Base-by-base conservation (phyloP, 2,888 invertebrate species). In the Erpobdella octoculata region DNA sequence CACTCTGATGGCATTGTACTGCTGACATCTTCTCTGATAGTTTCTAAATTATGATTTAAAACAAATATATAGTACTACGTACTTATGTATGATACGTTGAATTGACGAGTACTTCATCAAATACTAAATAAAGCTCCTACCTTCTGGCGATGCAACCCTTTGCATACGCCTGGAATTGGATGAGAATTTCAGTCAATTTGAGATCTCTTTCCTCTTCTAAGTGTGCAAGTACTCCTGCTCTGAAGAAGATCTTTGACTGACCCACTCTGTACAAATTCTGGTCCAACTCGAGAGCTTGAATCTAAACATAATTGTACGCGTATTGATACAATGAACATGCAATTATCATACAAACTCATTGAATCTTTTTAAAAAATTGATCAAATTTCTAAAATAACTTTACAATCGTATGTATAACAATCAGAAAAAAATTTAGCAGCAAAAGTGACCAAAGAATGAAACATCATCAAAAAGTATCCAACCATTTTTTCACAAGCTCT, bases 211-310 rank as follows among this genome's bases (percentile, higher is more conserved):
- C 97, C 84, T 99, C 98, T 86, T 99, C 98, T 71, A 99, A 86
- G 84, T 98, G 96, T 46, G 98, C 98, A 78, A 99, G 85, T 35
- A 99, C 98, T 78, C 98, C 98, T 12, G 68, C 68, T 76, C 98
- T 88, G 89, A 99, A 97, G 88, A 99, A 99, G 80, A 99, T 95
- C 86, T 99, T 99, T 69, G 96, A 96, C 85, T 98, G 97, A 69
- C 99, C 99, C 74, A 99, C 93, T 74, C 98, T 88, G 86, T 90
- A 99, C 72, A 98, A 86, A 84, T 97, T 97, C 65, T 91, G 90
- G 83, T 99, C 97, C 75, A 99, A 86, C 82, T 99, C 98, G 77
- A 99, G 86, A 3, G 92, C 92, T 83, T 91, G 89, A 79, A 98
- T 96, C 86, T 86, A 78, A 36, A 65, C 21, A 62, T 8, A 33